Conservation (phyloP, 2,888 invertebrate genomes). For the Agrotis ipsilon region DNA sequence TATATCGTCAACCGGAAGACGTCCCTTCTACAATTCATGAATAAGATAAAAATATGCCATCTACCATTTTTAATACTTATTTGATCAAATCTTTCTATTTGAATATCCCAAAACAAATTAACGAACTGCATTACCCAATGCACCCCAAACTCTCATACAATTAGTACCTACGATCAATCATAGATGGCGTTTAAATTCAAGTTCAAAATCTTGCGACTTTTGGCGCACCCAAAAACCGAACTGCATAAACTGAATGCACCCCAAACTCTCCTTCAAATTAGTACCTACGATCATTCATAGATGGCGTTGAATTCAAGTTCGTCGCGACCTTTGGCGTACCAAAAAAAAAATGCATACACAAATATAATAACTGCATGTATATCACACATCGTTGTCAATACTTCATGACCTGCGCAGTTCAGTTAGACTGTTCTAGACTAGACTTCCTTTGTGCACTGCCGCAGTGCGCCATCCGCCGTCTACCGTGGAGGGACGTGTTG, state of each 20-base stretch:
- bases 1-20: no score
- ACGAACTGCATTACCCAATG: neutral
- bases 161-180: neutral
- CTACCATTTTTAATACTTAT: no score
- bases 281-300: neutral
- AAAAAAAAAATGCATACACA: neutral
- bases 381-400: neutral
- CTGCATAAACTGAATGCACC: neutral
- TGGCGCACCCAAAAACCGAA: neutral
- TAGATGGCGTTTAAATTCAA: constrained; percentile 8
- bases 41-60: no score
- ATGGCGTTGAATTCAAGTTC: neutral
- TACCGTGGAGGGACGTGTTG: neutral
- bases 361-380: neutral
- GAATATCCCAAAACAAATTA: no score
- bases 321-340: no score
- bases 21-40: no score
- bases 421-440: constrained; percentile 11
- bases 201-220: no score
- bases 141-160: neutral
- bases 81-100: no score
- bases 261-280: no score
- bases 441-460: neutral
- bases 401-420: constrained; percentile 20
- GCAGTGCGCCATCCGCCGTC: neutral